phyloP scores from a whole-genome alignment of 2,797 vertebrate species.

The Lepus oiostolus region DNA sequence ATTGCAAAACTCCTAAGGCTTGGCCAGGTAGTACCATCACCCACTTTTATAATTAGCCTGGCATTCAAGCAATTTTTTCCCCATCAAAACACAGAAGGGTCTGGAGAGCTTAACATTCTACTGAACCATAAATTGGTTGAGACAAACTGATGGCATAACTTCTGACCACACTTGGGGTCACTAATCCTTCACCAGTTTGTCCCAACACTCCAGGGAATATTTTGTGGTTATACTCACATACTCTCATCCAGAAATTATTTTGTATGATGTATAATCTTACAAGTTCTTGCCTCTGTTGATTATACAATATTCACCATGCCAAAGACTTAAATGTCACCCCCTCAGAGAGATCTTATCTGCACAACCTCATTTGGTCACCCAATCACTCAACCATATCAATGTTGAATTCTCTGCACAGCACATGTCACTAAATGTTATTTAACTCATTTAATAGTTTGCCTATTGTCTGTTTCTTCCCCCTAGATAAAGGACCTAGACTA shows the following conservation, averaged over 20 bases:
- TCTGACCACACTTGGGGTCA: not conserved
- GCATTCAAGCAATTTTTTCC: not conserved
- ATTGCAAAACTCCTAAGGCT: not conserved
- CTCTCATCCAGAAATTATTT: slow-evolving; percentile 28
- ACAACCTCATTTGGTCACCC: not conserved
- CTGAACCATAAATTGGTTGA: not conserved
- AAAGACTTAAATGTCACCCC: slow-evolving; percentile 41
- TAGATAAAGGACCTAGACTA: not conserved
- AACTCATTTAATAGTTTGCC: not conserved
- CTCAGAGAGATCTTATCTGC: not conserved
- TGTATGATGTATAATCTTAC: not conserved
- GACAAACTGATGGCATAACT: slow-evolving; percentile 7
- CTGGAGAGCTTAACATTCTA: not conserved
- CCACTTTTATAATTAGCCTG: not conserved
- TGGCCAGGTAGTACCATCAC: not conserved
- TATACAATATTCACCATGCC: not conserved
- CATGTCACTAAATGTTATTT: not conserved
- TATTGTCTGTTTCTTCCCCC: not conserved
- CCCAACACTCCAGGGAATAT: not conserved
- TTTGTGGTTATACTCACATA: not conserved
- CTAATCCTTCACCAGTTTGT: not conserved
- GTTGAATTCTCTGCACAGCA: slow-evolving; percentile 28
- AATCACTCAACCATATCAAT: not conserved
- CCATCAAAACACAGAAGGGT: not conserved
- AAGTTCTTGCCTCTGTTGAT: slow-evolving; percentile 15